A percentile compares a stretch with the other conserved stretches of the same genome.
phyloP scores from a whole-genome alignment of 2,797 vertebrate species.

The Enteromius anoplus region DNA sequence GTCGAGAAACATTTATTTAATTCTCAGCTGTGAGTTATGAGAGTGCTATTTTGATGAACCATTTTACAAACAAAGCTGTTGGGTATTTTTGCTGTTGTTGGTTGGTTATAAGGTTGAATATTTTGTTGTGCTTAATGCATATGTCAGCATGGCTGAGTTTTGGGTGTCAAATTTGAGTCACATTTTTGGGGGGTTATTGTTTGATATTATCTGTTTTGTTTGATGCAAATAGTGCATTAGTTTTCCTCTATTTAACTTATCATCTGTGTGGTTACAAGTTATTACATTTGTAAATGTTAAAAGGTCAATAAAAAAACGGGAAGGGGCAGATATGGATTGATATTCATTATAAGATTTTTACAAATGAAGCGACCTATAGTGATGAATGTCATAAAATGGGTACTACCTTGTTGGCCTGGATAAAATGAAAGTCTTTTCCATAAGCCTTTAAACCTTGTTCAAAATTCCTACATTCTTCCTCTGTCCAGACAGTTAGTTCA shows the following conservation, averaged over 20 bases:
- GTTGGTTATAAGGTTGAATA: too few relatives aligned
- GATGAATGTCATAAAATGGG: conserved; percentile 69
- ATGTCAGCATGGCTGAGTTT: too few relatives aligned
- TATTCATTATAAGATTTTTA: not conserved
- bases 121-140: too few relatives aligned
- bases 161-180: too few relatives aligned
- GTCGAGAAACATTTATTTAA: not conserved
- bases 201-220: not conserved
- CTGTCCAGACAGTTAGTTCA: conserved; percentile 96
- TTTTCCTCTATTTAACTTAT: not conserved
- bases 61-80: too few relatives aligned
- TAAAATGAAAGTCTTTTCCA: conserved; percentile 98
- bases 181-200: too few relatives aligned
- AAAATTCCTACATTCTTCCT: conserved; percentile 98
- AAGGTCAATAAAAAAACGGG: not conserved
- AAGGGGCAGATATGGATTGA: not conserved
- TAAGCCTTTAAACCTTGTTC: conserved; percentile 98
- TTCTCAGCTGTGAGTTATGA: not conserved
- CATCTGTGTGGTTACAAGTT: too few relatives aligned
- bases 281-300: not conserved
- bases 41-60: too few relatives aligned
- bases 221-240: not conserved
- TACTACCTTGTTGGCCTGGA: conserved; percentile 97
- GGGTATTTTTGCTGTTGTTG: too few relatives aligned
- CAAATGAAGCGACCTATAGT: not conserved